Evolutionary conservation across 2,888 invertebrate genomes (phyloP).

Genomic region (Drosophila borborema): DNA sequence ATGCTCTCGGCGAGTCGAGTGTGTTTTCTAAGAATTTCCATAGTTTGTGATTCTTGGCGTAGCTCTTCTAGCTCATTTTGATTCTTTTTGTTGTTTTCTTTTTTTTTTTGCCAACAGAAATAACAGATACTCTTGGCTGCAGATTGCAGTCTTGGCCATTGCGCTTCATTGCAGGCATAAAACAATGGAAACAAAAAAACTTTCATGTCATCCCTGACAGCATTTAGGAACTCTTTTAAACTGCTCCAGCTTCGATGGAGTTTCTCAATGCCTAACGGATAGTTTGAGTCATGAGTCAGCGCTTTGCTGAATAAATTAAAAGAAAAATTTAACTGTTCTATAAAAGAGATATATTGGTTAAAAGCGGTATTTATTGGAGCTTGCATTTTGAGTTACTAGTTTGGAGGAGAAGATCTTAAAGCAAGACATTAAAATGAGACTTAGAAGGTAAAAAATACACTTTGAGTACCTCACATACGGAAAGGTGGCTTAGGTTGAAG

Average conservation of each 20-base stretch:
- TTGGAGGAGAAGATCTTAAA: not conserved
- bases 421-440: not conserved
- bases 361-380: not conserved
- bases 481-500: too few species aligned
- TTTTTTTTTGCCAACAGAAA: slow-evolving; percentile 17
- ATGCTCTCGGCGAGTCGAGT: slow-evolving; percentile 56
- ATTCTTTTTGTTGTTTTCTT: not conserved
- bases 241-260: slow-evolving; percentile 3
- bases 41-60: slow-evolving; percentile 38
- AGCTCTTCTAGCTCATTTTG: slow-evolving; percentile 15
- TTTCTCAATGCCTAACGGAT: slow-evolving; percentile 18
- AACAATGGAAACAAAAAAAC: slow-evolving; percentile 35
- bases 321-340: not conserved
- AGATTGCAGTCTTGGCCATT: slow-evolving; percentile 30
- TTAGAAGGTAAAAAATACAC: not conserved
- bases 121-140: slow-evolving; percentile 19
- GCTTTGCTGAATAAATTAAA: not conserved
- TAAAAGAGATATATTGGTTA: not conserved
- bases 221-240: slow-evolving; percentile 9
- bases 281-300: slow-evolving; percentile 28
- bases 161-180: slow-evolving; percentile 44
- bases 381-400: not conserved
- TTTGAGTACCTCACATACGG: too few species aligned
- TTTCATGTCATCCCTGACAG: slow-evolving; percentile 39
- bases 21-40: slow-evolving; percentile 68